These are phyloP conservation scores for Plagodis pulveraria DNA, from an alignment of 2,888 invertebrate species.

Conservation along the genomic window DNA sequence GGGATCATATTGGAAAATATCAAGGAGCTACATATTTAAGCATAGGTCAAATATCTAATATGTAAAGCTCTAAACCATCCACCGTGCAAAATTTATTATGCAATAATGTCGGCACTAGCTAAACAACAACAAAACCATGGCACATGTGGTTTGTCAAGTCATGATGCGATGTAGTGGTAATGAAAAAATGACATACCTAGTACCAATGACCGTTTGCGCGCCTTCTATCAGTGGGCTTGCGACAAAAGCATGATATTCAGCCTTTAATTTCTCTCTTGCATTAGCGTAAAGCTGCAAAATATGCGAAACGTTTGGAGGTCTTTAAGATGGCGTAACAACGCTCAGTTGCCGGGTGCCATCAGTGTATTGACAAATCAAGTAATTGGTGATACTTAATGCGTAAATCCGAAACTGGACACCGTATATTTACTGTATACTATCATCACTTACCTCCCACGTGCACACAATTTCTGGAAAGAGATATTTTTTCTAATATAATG, in stretches of 20 bases:
- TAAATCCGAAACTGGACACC: slow-evolving; percentile 70
- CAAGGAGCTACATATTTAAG: slow-evolving; percentile 47
- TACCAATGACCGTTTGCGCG: slow-evolving; percentile 63
- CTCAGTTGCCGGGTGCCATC: slow-evolving; percentile 82
- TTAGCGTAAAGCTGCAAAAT: slow-evolving; percentile 72
- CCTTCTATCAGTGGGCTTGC: slow-evolving; percentile 66
- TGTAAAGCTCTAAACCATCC: slow-evolving; percentile 49
- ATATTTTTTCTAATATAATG: slow-evolving; percentile 85
- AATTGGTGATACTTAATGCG: slow-evolving; percentile 62
- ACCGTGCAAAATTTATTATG: slow-evolving; percentile 66
- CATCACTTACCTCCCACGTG: slow-evolving; percentile 83
- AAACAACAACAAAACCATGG: slow-evolving; percentile 77
- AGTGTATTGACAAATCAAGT: slow-evolving; percentile 81
- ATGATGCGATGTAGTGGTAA: slow-evolving; percentile 70
- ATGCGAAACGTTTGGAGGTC: slow-evolving; percentile 80
- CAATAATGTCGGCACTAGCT: slow-evolving; percentile 63
- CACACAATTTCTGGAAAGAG: slow-evolving; percentile 84
- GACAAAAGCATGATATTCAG: slow-evolving; percentile 71
- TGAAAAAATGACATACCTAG: slow-evolving; percentile 78
- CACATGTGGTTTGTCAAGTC: slow-evolving; percentile 81
- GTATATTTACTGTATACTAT: slow-evolving; percentile 69
- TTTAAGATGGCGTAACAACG: slow-evolving; percentile 85
- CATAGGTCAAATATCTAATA: slow-evolving; percentile 43
- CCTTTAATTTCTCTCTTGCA: slow-evolving; percentile 63
- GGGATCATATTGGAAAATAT: slow-evolving; percentile 40